phyloP scores from a whole-genome alignment of 35 echinoderm and acorn worm species.

The Hemicentrotus pulcherrimus region DNA sequence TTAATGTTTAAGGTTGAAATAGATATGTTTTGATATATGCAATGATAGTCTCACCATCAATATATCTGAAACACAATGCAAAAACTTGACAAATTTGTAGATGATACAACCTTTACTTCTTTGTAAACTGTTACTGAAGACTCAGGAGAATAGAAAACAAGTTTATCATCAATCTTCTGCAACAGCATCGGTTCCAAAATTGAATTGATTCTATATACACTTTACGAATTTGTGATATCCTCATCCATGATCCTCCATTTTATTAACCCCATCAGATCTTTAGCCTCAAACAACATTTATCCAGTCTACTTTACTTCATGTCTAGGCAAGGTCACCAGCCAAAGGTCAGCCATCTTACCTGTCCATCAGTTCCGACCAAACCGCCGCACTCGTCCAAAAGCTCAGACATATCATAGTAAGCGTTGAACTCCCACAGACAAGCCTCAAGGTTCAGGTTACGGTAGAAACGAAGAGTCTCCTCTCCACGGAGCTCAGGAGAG shows the following conservation, averaged over 20 bases:
- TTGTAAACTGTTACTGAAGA: too few relatives aligned
- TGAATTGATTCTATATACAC: background rate
- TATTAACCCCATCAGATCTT: too few relatives aligned
- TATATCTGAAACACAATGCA: too few relatives aligned
- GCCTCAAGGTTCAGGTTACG: conserved; percentile 95
- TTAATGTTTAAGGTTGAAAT: too few relatives aligned
- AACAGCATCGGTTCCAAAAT: background rate
- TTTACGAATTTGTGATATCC: background rate
- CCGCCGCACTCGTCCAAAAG: conserved; percentile 92
- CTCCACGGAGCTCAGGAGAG: conserved; percentile 65
- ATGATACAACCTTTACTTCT: too few relatives aligned
- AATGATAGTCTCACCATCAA: too few relatives aligned
- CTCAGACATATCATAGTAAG: conserved; percentile 98
- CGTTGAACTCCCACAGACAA: conserved; percentile 95
- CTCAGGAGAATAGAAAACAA: background rate
- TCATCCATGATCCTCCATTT: too few relatives aligned
- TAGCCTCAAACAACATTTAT: too few relatives aligned
- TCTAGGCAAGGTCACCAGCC: background rate
- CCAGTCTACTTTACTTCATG: background rate
- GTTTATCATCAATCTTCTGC: background rate
- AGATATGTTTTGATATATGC: too few relatives aligned
- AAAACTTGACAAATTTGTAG: too few relatives aligned
- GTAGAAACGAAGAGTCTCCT: conserved; percentile 91
- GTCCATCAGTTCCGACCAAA: conserved; percentile 91
- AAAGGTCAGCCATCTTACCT: conserved; percentile 59